Evolutionary conservation across 1,140 invertebrate genomes (phyloP).

Genomic region (Mizuhopecten yessoensis): DNA sequence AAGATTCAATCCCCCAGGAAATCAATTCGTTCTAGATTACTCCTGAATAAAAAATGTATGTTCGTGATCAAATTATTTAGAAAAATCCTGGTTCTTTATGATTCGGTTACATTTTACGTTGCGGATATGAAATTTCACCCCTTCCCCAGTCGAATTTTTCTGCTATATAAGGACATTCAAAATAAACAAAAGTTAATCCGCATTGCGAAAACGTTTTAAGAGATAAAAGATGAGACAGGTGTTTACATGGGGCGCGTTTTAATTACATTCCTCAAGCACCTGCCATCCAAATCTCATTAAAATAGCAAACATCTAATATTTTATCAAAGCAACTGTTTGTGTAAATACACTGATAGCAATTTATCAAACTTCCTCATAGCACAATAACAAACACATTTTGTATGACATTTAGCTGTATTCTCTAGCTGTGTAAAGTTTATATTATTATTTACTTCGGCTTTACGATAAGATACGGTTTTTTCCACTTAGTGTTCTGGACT

Average conservation of each 20-base stretch:
- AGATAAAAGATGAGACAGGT: background rate
- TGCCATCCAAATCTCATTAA: background rate
- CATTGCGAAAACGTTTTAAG: no score
- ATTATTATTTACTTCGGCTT: background rate
- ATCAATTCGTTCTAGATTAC: no score
- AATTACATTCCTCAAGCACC: background rate
- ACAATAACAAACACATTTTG: conserved; percentile 13
- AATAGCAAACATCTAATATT: background rate
- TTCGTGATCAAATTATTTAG: no score
- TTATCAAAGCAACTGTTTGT: background rate
- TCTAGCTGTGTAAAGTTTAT: background rate
- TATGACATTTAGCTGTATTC: background rate
- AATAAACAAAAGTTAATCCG: no score
- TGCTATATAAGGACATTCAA: no score
- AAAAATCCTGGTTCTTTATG: no score
- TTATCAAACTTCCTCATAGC: conserved; percentile 20
- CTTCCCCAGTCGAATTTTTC: no score
- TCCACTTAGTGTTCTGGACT: background rate
- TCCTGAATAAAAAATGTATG: no score
- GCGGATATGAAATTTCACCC: no score
- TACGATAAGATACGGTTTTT: background rate
- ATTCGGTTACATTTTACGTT: no score
- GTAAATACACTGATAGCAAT: background rate
- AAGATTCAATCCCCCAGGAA: no score
- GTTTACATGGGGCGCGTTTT: background rate